phyloP scores from a whole-genome alignment of 2,113 vertebrate species.

The Cyanoramphus novaezelandiae region DNA sequence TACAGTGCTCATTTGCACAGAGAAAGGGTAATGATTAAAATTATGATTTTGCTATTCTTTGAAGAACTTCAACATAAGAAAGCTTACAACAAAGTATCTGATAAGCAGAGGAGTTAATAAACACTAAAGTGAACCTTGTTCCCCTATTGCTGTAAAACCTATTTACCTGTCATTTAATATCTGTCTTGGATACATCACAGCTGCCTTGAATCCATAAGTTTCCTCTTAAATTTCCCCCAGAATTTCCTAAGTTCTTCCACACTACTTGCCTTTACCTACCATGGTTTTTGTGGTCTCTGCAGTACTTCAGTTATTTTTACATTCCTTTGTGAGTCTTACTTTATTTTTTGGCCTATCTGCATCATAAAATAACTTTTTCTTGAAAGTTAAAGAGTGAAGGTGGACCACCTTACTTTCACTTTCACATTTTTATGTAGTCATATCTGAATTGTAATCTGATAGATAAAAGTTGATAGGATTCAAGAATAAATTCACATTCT shows the following conservation, averaged over 20 bases:
- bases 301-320: not conserved
- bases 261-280: not conserved
- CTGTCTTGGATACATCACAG: not conserved
- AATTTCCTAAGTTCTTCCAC: not conserved
- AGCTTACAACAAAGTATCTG: not conserved
- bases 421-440: not conserved
- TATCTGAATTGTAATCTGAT: not conserved
- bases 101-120: not conserved
- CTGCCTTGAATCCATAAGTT: not conserved
- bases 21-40: not conserved
- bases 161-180: not conserved
- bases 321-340: not conserved
- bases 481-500: not conserved
- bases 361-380: not conserved
- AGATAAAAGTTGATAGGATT: not conserved
- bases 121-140: not conserved
- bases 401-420: not conserved
- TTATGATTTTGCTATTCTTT: not conserved
- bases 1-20: not conserved
- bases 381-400: not conserved
- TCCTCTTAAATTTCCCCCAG: not conserved
- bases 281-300: not conserved
- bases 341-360: fast-evolving
- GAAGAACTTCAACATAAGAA: not conserved
- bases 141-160: not conserved